Percentiles rank a stretch among this genome's conserved stretches.
Evolutionary conservation across 2,888 invertebrate species (phyloP).

Genomic region (Gari tellinella): DNA sequence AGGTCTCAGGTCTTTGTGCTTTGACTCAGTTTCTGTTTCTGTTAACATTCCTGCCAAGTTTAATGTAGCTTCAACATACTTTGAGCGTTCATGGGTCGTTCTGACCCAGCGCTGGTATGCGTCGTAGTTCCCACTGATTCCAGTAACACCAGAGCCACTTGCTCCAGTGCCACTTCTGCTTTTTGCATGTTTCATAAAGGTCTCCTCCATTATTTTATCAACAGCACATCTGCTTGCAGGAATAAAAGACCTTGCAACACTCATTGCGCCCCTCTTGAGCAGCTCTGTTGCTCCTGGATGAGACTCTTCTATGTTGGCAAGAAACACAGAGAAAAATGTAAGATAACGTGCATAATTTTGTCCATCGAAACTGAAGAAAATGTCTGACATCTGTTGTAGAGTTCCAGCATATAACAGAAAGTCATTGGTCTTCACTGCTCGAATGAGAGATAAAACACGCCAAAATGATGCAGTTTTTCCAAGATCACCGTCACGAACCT

Average conservation of each 20-base stretch:
- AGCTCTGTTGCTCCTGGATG: too few relatives aligned
- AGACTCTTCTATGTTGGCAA: too few relatives aligned
- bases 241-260: constrained; percentile 59
- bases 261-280: constrained; percentile 42
- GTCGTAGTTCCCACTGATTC: constrained; percentile 34
- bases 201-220: constrained; percentile 57
- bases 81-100: constrained; percentile 31
- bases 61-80: constrained; percentile 33
- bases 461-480: constrained; percentile 4
- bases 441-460: too few relatives aligned
- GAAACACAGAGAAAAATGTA: too few relatives aligned
- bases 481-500: not conserved
- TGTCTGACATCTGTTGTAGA: constrained; percentile 1
- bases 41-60: constrained; percentile 48
- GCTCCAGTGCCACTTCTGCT: constrained; percentile 48
- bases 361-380: constrained; percentile 1
- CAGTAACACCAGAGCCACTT: constrained; percentile 44
- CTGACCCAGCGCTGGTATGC: constrained; percentile 55
- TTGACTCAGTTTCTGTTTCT: constrained; percentile 19
- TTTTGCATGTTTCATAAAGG: constrained; percentile 46
- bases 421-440: constrained; percentile 1
- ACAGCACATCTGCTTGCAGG: constrained; percentile 58
- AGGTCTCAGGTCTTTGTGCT: constrained; percentile 35
- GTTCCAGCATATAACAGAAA: not conserved
- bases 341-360: too few relatives aligned